phyloP scores from a whole-genome alignment of 2,113 vertebrate species.

The Glaucidium brasilianum region DNA sequence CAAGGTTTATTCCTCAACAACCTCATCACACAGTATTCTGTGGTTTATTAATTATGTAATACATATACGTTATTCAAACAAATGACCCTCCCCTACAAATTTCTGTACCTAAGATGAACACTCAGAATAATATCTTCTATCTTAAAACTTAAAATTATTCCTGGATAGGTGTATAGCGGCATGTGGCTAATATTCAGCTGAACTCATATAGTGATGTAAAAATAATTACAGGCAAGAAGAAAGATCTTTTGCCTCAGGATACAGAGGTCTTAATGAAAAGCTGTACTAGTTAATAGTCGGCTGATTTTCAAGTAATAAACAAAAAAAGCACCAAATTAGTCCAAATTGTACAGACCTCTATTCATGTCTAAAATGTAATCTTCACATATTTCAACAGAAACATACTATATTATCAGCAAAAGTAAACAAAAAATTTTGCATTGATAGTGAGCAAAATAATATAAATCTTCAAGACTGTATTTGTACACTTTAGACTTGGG shows the following conservation, averaged over 20 bases:
- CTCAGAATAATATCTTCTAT: not conserved
- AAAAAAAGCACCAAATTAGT: not conserved
- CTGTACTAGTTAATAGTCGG: not conserved
- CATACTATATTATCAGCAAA: not conserved
- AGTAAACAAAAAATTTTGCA: not conserved
- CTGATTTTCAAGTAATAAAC: not conserved
- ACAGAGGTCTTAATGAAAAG: not conserved
- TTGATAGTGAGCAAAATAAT: not conserved
- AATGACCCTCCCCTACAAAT: not conserved
- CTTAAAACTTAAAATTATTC: not conserved
- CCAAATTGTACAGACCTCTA: not conserved
- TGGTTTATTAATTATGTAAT: not conserved
- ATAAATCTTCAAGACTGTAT: not conserved
- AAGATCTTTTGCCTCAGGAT: not conserved
- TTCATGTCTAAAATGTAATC: not conserved
- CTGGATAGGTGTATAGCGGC: not conserved
- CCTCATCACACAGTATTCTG: not conserved
- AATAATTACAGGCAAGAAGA: slow-evolving; percentile 11
- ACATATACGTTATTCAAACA: not conserved
- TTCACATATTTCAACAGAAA: not conserved
- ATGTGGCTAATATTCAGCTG: not conserved
- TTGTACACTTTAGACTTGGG: not conserved
- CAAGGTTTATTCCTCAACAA: not conserved
- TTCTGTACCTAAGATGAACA: not conserved
- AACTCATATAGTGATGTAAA: not conserved